phyloP scores from a whole-genome alignment of 2,888 invertebrate species.

The Pachymerium ferrugineum region DNA sequence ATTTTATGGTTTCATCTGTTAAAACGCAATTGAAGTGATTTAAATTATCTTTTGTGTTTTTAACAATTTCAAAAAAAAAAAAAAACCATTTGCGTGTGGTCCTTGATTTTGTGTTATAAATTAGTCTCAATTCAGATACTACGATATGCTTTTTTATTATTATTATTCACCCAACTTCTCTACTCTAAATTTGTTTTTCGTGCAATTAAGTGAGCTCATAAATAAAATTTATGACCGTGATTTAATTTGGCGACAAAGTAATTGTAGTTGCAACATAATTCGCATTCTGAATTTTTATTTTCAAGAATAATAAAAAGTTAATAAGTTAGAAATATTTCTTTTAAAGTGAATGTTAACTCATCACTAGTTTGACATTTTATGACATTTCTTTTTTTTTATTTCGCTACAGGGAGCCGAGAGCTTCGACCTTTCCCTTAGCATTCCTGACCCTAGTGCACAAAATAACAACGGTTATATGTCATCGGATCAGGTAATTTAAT shows the following conservation, averaged over 20 bases:
- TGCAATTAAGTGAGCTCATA: conserved; percentile 16
- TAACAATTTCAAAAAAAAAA: not conserved
- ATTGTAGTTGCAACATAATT: conserved; percentile 22
- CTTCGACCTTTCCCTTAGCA: conserved; percentile 31
- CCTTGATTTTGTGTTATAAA: not conserved
- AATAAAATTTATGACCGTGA: conserved; percentile 19
- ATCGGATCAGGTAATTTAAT: conserved; percentile 28
- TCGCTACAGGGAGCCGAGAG: conserved; percentile 28
- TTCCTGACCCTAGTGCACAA: conserved; percentile 11
- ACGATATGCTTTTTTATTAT: not conserved
- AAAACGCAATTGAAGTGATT: too few species aligned
- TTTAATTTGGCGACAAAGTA: conserved; percentile 9
- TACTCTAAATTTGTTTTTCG: not conserved
- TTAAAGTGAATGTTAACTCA: not conserved
- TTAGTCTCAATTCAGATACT: not conserved
- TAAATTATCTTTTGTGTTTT: too few species aligned
- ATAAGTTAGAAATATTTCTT: not conserved
- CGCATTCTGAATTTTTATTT: not conserved
- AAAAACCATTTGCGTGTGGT: not conserved
- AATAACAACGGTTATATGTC: conserved; percentile 28
- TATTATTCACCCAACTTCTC: not conserved
- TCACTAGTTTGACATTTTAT: conserved; percentile 10
- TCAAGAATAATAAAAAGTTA: conserved; percentile 7
- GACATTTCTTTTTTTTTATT: not conserved
- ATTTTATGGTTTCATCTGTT: too few species aligned